Conservation (phyloP, 2,888 invertebrate species). For the Melanchra persicariae region DNA sequence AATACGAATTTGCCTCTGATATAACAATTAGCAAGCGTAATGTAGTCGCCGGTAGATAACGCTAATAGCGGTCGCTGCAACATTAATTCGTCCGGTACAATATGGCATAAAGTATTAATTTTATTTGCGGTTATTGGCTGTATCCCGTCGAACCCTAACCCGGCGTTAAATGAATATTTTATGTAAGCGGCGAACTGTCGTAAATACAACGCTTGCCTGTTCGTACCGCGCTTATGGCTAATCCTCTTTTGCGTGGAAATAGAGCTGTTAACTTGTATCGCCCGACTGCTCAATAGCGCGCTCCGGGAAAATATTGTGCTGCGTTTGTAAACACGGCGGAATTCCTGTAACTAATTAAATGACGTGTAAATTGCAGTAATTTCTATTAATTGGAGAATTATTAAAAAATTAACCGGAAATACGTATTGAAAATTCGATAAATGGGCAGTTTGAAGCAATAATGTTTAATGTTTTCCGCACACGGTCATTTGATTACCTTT, state of each 20-base stretch:
- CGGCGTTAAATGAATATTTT: constrained; percentile 73
- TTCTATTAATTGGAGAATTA: not conserved
- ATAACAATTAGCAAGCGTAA: constrained; percentile 16
- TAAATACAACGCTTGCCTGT: constrained; percentile 67
- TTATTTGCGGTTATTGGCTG: constrained; percentile 72
- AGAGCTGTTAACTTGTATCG: constrained; percentile 49
- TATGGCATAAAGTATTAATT: constrained; percentile 69
- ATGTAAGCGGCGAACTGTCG: constrained; percentile 65
- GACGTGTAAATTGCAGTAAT: not conserved
- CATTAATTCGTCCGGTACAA: constrained; percentile 63
- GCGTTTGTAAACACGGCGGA: not conserved
- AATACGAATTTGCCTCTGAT: not conserved
- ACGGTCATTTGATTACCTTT: constrained; percentile 6
- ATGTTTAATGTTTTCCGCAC: not conserved
- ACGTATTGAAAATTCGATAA: not conserved
- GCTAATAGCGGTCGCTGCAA: constrained; percentile 46
- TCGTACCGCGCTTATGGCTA: constrained; percentile 62
- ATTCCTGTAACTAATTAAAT: not conserved
- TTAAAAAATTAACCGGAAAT: constrained; percentile 2
- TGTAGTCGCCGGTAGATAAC: constrained; percentile 25
- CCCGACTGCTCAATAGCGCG: constrained; percentile 12
- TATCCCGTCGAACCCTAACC: constrained; percentile 63
- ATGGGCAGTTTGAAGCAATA: not conserved
- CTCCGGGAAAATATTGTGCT: constrained; percentile 1
- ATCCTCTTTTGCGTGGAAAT: constrained; percentile 53